Base-by-base conservation (phyloP, 1,140 invertebrate species). In the Neodiprion lecontei region DNA sequence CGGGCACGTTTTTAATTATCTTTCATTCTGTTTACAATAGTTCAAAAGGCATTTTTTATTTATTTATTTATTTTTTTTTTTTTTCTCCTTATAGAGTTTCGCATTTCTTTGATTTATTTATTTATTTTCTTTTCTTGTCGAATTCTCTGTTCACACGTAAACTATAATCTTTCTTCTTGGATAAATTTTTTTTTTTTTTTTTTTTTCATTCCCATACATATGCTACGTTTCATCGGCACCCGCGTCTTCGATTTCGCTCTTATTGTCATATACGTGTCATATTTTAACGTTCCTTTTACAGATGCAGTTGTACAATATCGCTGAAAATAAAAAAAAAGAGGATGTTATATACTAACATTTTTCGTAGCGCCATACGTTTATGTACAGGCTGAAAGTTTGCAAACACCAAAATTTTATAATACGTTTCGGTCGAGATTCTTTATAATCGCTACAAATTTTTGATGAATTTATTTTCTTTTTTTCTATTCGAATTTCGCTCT, bases 151-250 rank as follows among this genome's bases (percentile, higher is more conserved):
- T 40, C 5, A 40, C 28, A 40, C 28, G 28, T 40, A 40, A 40
- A 40, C 2, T 40, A 40, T 40, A 40, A 40, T 40, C 28, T 40
- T 40, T 40, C 28, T 40, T 40, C 28, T 40, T 40, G 5, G 2
- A 40, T 72, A 9, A 47, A 12, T 75, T 69, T 75, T 68, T 72
- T 70, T 17, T 70, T 40, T 76, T 23, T 74, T 17, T 69, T 53
- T 21, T 73, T 40, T 48, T 40, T 40, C 28, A 3, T 40, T 5
- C 5, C 5, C 28, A 5, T 40, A 40, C 28, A 40, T 40, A 40
- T 5, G 11, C 53, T 61, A 61, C n/a, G 11, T 61, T 61, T 61
- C 53, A 61, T 61, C 53, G 53, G 53, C 53, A 61, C 53, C 53
- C 53, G 53, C 53, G 53, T 9, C 53, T 61, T 61, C 11, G 53